Conservation (phyloP, 2,113 vertebrate genomes). For the Malurus cyaneus region DNA sequence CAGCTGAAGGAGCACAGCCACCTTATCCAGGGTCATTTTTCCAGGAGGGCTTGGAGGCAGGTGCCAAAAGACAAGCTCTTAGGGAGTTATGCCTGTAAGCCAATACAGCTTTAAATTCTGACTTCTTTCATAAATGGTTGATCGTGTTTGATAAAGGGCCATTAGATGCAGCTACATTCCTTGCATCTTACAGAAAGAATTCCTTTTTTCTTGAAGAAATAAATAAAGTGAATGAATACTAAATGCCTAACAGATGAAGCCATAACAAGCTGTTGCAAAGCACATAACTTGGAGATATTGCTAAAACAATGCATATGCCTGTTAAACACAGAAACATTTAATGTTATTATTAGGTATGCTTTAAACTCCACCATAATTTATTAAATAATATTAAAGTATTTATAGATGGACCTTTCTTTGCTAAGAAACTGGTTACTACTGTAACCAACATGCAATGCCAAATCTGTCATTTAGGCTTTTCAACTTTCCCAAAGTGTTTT, state of each 20-base stretch:
- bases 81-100: slow-evolving; percentile 50
- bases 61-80: slow-evolving; percentile 32
- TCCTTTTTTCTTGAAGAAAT: slow-evolving; percentile 30
- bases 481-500: slow-evolving; percentile 54
- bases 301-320: slow-evolving; percentile 70
- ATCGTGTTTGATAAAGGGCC: slow-evolving; percentile 51
- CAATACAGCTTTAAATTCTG: slow-evolving; percentile 54
- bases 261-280: slow-evolving; percentile 67
- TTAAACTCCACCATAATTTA: slow-evolving; percentile 67
- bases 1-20: background rate
- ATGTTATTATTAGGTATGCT: slow-evolving; percentile 66
- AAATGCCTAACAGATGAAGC: slow-evolving; percentile 78
- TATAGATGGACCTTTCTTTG: slow-evolving; percentile 52
- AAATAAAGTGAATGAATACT: slow-evolving; percentile 42
- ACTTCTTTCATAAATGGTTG: slow-evolving; percentile 42
- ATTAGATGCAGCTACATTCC: slow-evolving; percentile 67
- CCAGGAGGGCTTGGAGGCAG: slow-evolving; percentile 36
- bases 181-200: slow-evolving; percentile 59
- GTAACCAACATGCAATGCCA: slow-evolving; percentile 32
- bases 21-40: background rate
- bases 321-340: slow-evolving; percentile 67
- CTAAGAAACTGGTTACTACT: background rate
- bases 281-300: slow-evolving; percentile 60
- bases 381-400: slow-evolving; percentile 71
- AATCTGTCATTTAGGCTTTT: slow-evolving; percentile 57